phyloP scores from a whole-genome alignment of 2,797 vertebrate species.

The Dicrostonyx torquatus region DNA sequence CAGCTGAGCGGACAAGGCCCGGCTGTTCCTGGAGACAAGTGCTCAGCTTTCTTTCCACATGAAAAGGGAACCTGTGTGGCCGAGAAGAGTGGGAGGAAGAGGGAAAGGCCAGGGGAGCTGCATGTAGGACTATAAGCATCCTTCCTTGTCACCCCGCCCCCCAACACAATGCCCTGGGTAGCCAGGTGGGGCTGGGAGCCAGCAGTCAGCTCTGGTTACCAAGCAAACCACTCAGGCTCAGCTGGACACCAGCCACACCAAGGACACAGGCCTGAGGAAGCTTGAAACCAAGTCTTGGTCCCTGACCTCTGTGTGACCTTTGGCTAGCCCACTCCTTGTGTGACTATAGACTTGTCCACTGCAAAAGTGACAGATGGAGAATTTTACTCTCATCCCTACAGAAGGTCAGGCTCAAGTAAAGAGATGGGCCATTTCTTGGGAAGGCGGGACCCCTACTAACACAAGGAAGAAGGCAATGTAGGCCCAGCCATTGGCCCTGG shows the following conservation, averaged over 20 bases:
- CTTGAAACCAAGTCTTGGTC: background rate
- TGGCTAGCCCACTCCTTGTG: too few relatives aligned
- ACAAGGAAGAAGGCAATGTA: accelerated
- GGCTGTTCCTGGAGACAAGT: constrained; percentile 79
- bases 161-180: background rate
- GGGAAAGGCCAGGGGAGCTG: constrained; percentile 15
- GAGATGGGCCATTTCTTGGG: accelerated
- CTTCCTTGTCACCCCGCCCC: background rate
- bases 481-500: accelerated
- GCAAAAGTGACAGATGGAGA: background rate
- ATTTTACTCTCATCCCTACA: background rate
- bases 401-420: background rate
- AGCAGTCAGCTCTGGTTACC: background rate
- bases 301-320: background rate
- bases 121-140: constrained; percentile 25
- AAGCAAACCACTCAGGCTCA: background rate
- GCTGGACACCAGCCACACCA: background rate
- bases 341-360: background rate
- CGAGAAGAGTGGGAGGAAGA: background rate
- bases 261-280: background rate
- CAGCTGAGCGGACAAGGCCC: constrained; percentile 75
- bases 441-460: background rate
- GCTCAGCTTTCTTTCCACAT: constrained; percentile 79
- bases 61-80: constrained; percentile 79
- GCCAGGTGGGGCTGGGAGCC: background rate